Base-by-base conservation (phyloP, 1,140 invertebrate genomes). In the Stenopsyche tienmushanensis region DNA sequence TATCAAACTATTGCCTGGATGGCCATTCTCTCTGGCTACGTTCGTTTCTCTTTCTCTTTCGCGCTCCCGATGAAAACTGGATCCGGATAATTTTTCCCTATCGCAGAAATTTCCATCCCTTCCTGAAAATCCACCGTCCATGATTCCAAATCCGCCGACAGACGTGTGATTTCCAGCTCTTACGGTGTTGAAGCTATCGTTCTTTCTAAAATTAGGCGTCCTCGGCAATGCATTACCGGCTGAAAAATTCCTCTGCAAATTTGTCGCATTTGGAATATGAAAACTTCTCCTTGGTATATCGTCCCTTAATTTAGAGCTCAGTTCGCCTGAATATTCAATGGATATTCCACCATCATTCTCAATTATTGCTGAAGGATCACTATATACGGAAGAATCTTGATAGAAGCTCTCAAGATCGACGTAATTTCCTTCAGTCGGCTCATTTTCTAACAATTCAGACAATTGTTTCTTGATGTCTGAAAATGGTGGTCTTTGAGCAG, bases 391-490 rank as follows among this genome's bases (percentile, higher is more conserved):
- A 10, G 83, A 85, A 74, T 88, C 86, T 69, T 86, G 87, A 58
- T 88, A 88, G 71, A 90, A 89, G 42, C 88, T 89, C 71, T 90
- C 88, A 18, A 92, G 78, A 72, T 91, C 90, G 58, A 91, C 88
- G 73, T 90, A 91, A 71, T 88, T 87, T 1, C 87, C 83, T 58
- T 84, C 86, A 18, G 86, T 83, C 25, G 89, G 85, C 54, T 86
- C 83, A 66, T 89, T 86, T 66, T 90, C 88, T 34, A 89, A 76
- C 0, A 90, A 76, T 58, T 86, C 83, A 8, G 85, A 86, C 23
- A 92, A 82, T 70, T 90, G 86, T 23, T 84, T 78, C 65, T 88
- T 86, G 0, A 91, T 81, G 3, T 85, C 80, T 1, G 85, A 82
- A 72, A 92, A 92, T 66, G 86, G 83, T 0, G 90, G 89, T 64